These are phyloP conservation scores for Thalassarche chlororhynchos DNA, from an alignment of 2,113 vertebrate genomes.

Conservation along the genomic window DNA sequence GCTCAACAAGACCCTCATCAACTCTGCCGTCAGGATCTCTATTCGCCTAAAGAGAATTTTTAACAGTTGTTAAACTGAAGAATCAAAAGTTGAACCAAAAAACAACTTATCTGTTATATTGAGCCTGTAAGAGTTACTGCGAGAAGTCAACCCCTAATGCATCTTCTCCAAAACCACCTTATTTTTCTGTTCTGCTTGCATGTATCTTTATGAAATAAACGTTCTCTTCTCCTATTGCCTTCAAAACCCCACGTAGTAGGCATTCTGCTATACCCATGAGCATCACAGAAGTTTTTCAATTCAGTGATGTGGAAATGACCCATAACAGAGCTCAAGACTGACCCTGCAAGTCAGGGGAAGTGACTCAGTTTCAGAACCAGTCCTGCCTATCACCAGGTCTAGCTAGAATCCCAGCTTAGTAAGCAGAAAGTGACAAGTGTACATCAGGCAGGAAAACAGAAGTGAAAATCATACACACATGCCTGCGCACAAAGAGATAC, in stretches of 20 bases:
- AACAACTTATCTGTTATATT: not conserved
- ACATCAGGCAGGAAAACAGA: not conserved
- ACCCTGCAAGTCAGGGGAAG: not conserved
- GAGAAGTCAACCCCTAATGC: not conserved
- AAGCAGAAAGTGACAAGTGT: not conserved
- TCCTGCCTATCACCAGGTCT: not conserved
- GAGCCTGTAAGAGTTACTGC: not conserved
- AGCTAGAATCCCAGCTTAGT: not conserved
- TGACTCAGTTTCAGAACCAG: not conserved
- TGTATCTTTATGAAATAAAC: not conserved
- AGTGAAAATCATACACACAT: not conserved
- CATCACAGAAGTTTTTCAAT: not conserved
- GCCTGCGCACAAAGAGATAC: not conserved
- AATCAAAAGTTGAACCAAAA: not conserved
- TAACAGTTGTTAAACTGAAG: not conserved
- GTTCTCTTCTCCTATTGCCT: not conserved
- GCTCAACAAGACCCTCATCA: constrained; percentile 82
- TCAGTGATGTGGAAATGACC: not conserved
- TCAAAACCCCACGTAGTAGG: accelerated
- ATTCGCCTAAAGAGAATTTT: constrained; percentile 76
- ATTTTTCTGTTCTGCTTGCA: not conserved
- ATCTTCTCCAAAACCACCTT: not conserved
- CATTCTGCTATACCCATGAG: not conserved
- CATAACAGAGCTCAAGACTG: not conserved
- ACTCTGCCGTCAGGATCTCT: constrained; percentile 80